Evolutionary conservation across 2,113 vertebrate species (phyloP).

Genomic region (Chlorodrepanis virens): DNA sequence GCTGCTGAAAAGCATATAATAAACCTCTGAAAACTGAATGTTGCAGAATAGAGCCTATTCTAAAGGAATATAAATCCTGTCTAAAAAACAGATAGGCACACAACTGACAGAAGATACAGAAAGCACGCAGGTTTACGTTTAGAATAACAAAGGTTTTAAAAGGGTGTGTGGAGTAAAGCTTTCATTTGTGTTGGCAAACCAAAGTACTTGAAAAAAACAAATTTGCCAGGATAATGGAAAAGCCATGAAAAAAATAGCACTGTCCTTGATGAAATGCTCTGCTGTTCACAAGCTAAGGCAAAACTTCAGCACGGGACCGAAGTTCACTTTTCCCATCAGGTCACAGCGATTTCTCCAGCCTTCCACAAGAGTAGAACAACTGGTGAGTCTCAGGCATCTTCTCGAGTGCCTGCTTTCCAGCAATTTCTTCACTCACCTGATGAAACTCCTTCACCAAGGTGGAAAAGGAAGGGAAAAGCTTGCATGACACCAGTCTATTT

Average conservation of each 20-base stretch:
- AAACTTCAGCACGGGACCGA: not conserved
- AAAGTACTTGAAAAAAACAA: not conserved
- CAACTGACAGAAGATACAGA: not conserved
- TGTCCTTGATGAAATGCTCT: not conserved
- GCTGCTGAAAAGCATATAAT: slow-evolving; percentile 33
- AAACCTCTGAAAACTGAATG: slow-evolving; percentile 15
- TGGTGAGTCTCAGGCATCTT: not conserved
- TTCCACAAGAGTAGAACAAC: not conserved
- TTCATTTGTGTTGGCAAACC: not conserved
- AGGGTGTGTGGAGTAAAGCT: not conserved
- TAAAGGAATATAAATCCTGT: slow-evolving; percentile 33
- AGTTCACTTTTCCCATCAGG: not conserved
- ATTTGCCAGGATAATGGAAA: not conserved
- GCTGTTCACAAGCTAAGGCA: not conserved
- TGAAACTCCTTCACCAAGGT: not conserved
- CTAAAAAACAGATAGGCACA: not conserved
- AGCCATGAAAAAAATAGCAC: not conserved
- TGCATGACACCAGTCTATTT: not conserved
- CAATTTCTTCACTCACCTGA: slow-evolving; percentile 51
- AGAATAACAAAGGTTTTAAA: not conserved
- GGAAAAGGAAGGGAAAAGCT: not conserved
- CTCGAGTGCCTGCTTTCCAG: slow-evolving; percentile 46
- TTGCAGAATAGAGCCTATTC: not conserved
- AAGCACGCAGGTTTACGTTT: not conserved
- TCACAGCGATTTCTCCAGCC: slow-evolving; percentile 29